phyloP scores from a whole-genome alignment of 2,113 vertebrate species.

The Urocynchramus pylzowi region DNA sequence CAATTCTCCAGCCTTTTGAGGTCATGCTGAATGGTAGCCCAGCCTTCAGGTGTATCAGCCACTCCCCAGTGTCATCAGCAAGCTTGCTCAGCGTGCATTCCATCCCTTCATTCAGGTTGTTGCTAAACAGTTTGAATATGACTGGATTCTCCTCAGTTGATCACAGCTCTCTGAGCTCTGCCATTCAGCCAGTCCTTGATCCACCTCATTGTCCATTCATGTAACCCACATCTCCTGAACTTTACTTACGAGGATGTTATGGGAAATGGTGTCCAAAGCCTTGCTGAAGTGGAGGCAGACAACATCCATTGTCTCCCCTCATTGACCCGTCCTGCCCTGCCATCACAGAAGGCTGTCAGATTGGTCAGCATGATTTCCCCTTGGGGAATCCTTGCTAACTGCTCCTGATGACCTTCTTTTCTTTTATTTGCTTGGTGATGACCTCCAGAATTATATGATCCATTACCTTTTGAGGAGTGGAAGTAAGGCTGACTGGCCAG shows the following conservation, averaged over 20 bases:
- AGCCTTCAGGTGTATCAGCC: neutral
- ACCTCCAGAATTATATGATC: neutral
- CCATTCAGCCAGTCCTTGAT: neutral
- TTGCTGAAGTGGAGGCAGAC: neutral
- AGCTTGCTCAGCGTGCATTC: neutral
- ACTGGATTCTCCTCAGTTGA: neutral
- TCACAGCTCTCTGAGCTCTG: neutral
- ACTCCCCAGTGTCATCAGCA: neutral
- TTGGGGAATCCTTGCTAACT: neutral
- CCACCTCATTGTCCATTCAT: rapidly evolving
- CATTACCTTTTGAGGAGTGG: neutral
- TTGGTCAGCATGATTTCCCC: neutral
- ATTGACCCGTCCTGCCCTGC: rapidly evolving
- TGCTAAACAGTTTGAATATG: neutral
- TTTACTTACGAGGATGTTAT: neutral
- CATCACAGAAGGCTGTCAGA: neutral
- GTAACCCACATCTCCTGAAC: neutral
- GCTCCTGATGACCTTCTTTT: neutral
- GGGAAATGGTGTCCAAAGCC: neutral
- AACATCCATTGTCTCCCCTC: neutral
- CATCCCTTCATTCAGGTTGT: neutral
- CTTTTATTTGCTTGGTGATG: neutral
- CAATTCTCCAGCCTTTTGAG: neutral
- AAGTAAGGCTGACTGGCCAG: neutral
- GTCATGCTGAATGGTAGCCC: neutral